Conservation (phyloP, 2,113 vertebrate genomes). For the Athene noctua region DNA sequence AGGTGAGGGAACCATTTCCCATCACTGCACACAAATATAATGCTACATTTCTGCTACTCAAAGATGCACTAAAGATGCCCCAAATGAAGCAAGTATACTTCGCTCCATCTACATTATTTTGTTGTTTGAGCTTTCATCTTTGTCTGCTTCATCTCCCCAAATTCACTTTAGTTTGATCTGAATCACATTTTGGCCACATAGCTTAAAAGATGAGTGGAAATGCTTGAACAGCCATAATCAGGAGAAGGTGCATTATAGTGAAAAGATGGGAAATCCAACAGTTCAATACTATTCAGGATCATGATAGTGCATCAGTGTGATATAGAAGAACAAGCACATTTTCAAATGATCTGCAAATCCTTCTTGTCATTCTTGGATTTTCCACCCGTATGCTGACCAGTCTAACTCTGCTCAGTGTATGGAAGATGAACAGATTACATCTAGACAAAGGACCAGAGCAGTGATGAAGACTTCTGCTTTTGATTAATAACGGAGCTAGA, state of each 20-base stretch:
- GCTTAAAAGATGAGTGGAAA: background rate
- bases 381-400: rapidly evolving
- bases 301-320: background rate
- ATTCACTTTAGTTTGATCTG: background rate
- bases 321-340: background rate
- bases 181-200: background rate
- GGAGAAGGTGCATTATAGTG: background rate
- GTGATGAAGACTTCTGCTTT: background rate
- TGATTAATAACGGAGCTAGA: constrained; percentile 24
- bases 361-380: background rate
- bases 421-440: background rate
- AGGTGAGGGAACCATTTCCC: background rate
- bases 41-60: background rate
- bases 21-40: background rate
- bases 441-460: background rate
- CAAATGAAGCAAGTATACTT: background rate
- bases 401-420: background rate
- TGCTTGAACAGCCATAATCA: background rate
- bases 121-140: background rate
- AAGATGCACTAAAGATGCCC: background rate
- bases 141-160: background rate
- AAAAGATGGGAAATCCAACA: background rate
- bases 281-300: background rate
- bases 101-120: background rate
- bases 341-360: background rate